Evolutionary conservation across 2,888 invertebrate genomes (phyloP), one percentile per base, ranked within the genome.

Genomic region (Ophion ellenae): DNA sequence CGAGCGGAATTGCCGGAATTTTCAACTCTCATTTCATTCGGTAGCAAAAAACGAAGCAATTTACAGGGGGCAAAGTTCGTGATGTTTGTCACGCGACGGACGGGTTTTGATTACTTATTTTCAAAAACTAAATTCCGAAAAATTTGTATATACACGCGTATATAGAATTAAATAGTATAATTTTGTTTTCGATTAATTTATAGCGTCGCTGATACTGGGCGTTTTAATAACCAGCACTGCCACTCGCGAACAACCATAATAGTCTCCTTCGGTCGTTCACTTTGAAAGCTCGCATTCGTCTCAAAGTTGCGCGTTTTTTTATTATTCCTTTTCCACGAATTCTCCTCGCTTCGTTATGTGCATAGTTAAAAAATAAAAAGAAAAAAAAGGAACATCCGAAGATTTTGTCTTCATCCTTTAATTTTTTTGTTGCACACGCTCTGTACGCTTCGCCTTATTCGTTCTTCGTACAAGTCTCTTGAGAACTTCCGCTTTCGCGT

Each of bases 151-250:
- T 47, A 69, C 70, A 78, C 86, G 88, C 87, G 86, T 83, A 75
- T 87, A 76, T 88, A 89, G 87, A 89, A 90, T 90, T 90, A 87
- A 90, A 89, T 90, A 90, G 83, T 87, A 87, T 82, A 88, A 86
- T 86, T 86, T 40, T 40, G 40, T 40, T 40, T 59, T 81, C 85
- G 20, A 75, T 85, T 85, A 83, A 89, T 90, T 92, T 90, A 92
- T 92, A 92, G 88, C 89, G 89, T 91, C 91, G 92, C 87, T 92
- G 91, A 91, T 90, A 91, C 89, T 91, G 92, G 92, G 90, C 89
- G 91, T 91, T 92, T 91, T 92, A 91, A 91, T 92, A 92, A 92
- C 92, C 92, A 92, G 92, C 92, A 92, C 92, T 92, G 92, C 92
- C 92, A 92, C 91, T 90, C 91, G 92, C 90, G 89, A 92, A 92